Conservation (phyloP, 2,888 invertebrate species). For the Leucophora obtusa region DNA sequence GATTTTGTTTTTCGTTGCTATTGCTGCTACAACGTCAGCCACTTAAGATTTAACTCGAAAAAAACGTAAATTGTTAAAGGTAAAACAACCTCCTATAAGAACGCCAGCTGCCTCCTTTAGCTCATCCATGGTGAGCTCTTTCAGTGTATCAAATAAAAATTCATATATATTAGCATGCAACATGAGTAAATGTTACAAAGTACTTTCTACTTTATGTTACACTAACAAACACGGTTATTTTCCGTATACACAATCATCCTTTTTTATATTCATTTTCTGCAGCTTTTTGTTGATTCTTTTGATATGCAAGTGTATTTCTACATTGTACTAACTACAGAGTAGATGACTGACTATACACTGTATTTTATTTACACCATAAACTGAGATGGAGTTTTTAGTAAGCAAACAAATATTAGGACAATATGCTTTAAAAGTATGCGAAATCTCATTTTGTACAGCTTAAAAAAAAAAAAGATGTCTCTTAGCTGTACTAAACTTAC, state of each 20-base stretch:
- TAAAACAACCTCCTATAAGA: conserved; percentile 14
- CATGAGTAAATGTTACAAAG: conserved; percentile 45
- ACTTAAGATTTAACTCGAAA: conserved; percentile 27
- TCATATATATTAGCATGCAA: conserved; percentile 48
- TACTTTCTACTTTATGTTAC: conserved; percentile 35
- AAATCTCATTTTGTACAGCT: too few species aligned
- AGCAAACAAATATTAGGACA: too few species aligned
- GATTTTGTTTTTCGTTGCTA: conserved; percentile 13
- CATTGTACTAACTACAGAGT: conserved; percentile 11
- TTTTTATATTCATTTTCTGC: not conserved
- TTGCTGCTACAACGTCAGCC: conserved; percentile 38
- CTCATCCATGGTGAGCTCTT: not conserved
- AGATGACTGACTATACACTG: conserved; percentile 25
- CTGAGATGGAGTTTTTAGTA: conserved; percentile 1
- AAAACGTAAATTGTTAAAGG: conserved; percentile 50
- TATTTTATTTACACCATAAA: conserved; percentile 37
- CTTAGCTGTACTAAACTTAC: too few species aligned
- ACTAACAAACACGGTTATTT: conserved; percentile 43
- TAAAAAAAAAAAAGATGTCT: too few species aligned
- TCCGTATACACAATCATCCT: not conserved
- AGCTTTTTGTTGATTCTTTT: conserved; percentile 40
- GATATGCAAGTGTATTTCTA: conserved; percentile 38
- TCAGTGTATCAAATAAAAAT: conserved; percentile 15
- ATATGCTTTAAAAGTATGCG: too few species aligned
- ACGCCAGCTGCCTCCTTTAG: not conserved